phyloP scores from a whole-genome alignment of 2,797 vertebrate species.

The Hemitrygon akajei region DNA sequence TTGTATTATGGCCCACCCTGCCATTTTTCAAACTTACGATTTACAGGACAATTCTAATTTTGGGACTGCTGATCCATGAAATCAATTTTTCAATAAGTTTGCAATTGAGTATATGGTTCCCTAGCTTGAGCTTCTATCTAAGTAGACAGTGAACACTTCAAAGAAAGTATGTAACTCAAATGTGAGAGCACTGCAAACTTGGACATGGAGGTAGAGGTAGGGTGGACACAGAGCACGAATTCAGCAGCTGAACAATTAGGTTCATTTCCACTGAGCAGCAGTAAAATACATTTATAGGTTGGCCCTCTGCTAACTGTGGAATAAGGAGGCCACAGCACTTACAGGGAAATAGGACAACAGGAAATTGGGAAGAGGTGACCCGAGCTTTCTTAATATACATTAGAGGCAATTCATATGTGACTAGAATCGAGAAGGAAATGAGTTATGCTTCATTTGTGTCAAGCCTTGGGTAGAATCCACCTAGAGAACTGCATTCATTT shows the following conservation, averaged over 20 bases:
- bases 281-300: neutral
- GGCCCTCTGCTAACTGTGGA: neutral
- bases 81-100: neutral
- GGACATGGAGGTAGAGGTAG: neutral
- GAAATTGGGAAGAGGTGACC: neutral
- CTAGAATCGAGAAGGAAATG: too few relatives aligned
- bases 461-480: too few relatives aligned
- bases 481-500: too few relatives aligned
- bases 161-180: neutral
- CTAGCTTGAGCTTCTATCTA: neutral
- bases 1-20: neutral
- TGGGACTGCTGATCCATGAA: neutral
- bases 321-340: neutral
- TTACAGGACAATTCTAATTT: neutral
- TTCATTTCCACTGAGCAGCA: neutral
- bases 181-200: neutral
- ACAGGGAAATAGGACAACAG: neutral
- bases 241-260: neutral
- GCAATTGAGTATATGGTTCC: neutral
- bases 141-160: neutral
- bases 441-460: too few relatives aligned
- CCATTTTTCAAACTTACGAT: neutral
- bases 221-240: neutral
- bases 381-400: neutral
- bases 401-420: too few relatives aligned